Evolutionary conservation across 1,140 invertebrate species (phyloP).

Genomic region (Drosophila teissieri): DNA sequence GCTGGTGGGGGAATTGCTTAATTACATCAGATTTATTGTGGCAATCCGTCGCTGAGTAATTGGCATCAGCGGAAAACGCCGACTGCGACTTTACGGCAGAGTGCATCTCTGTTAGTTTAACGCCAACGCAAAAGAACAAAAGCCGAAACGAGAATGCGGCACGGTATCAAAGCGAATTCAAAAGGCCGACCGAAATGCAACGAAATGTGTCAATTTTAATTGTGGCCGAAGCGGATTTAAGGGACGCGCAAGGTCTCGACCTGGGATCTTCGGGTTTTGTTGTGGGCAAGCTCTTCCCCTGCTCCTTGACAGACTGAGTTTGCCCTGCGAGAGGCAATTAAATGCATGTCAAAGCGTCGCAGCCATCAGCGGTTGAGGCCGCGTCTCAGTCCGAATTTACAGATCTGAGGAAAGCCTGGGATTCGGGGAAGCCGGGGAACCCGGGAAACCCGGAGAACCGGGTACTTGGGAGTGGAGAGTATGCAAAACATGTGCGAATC

Average conservation of each 20-base stretch:
- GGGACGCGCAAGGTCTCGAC: constrained; percentile 47
- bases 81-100: background rate
- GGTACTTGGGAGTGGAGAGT: constrained; percentile 32
- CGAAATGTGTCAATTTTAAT: constrained; percentile 84
- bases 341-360: constrained; percentile 84
- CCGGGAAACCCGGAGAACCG: background rate
- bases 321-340: constrained; percentile 71
- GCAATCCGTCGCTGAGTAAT: constrained; percentile 49
- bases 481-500: constrained; percentile 84
- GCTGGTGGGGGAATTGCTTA: constrained; percentile 38
- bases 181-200: constrained; percentile 62
- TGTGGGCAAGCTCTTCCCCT: constrained; percentile 1
- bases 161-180: constrained; percentile 52
- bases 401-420: constrained; percentile 1
- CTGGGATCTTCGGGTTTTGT: constrained; percentile 3
- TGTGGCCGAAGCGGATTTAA: constrained; percentile 78
- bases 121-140: constrained; percentile 68
- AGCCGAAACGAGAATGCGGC: constrained; percentile 58
- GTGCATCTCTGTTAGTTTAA: constrained; percentile 31
- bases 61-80: constrained; percentile 24
- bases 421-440: background rate
- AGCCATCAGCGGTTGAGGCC: constrained; percentile 54
- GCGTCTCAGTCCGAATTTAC: constrained; percentile 3
- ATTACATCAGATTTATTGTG: constrained; percentile 59
- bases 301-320: constrained; percentile 21